Conservation (phyloP, 2,797 vertebrate genomes). For the Myiothlypis chrysogaster region DNA sequence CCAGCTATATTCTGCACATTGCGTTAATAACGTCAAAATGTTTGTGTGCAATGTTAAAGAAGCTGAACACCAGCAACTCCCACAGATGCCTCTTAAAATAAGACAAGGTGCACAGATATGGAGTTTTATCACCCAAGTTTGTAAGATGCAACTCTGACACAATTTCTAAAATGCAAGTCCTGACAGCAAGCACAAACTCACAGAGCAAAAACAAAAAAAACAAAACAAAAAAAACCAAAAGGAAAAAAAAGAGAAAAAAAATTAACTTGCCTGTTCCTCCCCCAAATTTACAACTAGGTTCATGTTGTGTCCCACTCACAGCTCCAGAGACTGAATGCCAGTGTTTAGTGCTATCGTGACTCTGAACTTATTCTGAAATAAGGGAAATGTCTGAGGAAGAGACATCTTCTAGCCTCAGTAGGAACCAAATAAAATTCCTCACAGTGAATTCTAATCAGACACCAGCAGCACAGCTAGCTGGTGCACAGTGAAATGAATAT, state of each 20-base stretch:
- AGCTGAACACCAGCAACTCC: neutral
- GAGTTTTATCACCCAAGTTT: neutral
- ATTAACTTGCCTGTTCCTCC: neutral
- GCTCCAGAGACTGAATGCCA: neutral
- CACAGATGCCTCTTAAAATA: neutral
- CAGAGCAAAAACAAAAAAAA: neutral
- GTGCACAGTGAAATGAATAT: neutral
- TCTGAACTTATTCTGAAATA: neutral
- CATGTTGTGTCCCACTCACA: neutral
- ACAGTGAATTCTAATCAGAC: constrained; percentile 35
- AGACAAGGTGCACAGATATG: neutral
- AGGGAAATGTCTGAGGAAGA: neutral
- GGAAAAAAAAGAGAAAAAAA: neutral
- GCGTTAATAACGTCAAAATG: neutral
- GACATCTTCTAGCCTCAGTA: neutral
- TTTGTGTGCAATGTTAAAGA: neutral
- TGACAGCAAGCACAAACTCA: neutral
- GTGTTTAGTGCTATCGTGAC: neutral
- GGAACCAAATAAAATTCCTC: constrained; percentile 19
- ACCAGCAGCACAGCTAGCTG: constrained; percentile 20
- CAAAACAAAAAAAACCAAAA: neutral
- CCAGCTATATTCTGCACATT: neutral
- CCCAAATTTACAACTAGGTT: neutral
- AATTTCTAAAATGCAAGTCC: neutral
- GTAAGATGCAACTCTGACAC: neutral